Percentiles rank a stretch among this genome's conserved stretches.
Conservation (phyloP, 2,113 vertebrate genomes). For the Dinomys branickii region DNA sequence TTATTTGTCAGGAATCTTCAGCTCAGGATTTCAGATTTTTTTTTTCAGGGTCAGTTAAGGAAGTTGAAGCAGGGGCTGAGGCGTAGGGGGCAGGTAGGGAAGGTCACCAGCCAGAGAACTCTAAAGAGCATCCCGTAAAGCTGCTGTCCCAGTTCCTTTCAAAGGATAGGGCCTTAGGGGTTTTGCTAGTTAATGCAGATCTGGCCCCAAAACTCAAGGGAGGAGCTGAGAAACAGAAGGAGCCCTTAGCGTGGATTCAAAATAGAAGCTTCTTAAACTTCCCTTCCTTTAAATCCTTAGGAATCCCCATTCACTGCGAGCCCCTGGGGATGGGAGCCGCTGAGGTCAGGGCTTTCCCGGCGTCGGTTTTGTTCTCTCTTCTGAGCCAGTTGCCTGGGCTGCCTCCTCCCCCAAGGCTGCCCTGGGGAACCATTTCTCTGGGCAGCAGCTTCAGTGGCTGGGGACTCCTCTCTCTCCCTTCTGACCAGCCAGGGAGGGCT, state of each 20-base stretch:
- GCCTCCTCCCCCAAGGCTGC: conserved; percentile 57
- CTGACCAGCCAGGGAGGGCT: not conserved
- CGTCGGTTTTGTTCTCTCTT: conserved; percentile 73
- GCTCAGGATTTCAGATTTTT: conserved; percentile 26
- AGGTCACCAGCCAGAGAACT: not conserved
- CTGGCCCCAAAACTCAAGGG: conserved; percentile 61
- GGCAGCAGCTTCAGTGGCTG: not conserved
- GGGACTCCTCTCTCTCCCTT: conserved; percentile 4
- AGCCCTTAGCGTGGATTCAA: conserved; percentile 61
- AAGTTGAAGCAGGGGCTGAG: conserved; percentile 28
- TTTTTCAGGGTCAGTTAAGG: conserved; percentile 56
- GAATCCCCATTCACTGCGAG: conserved; percentile 78
- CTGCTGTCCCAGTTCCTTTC: conserved; percentile 52
- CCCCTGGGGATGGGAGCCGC: conserved; percentile 73
- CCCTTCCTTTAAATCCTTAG: conserved; percentile 73
- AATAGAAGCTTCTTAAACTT: conserved; percentile 75
- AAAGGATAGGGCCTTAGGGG: conserved; percentile 33
- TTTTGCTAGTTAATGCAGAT: conserved; percentile 66
- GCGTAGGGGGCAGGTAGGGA: not conserved
- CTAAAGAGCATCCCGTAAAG: not conserved
- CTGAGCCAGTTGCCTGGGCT: not conserved
- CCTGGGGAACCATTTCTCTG: conserved; percentile 35
- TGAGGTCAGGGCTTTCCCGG: conserved; percentile 73
- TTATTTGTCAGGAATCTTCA: conserved; percentile 26
- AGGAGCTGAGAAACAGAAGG: conserved; percentile 69